These are phyloP conservation scores for Eptatretus burgeri DNA, from an alignment of 2,113 vertebrate species.

Conservation along the genomic window DNA sequence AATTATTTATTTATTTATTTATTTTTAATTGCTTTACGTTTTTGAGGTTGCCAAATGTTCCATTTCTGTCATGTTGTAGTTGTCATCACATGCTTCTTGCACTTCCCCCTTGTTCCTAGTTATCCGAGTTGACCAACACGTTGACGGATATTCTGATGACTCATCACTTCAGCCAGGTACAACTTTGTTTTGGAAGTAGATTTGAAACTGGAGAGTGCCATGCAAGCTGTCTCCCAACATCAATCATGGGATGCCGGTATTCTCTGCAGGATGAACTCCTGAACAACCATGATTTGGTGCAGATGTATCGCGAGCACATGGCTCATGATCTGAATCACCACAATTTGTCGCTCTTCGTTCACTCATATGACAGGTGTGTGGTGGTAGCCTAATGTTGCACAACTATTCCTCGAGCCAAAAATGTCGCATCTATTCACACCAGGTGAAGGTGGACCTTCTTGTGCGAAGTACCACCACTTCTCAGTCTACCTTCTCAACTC, in stretches of 20 bases:
- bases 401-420: no score
- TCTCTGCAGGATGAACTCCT: constrained; percentile 53
- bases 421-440: no score
- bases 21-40: no score
- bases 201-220: neutral
- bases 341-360: constrained; percentile 97
- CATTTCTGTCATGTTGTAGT: no score
- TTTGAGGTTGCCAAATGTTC: no score
- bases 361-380: constrained; percentile 74
- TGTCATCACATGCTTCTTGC: neutral
- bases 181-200: constrained; percentile 5
- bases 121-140: constrained; percentile 60
- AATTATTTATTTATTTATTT: no score
- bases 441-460: no score
- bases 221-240: no score
- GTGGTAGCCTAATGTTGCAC: no score
- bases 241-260: neutral
- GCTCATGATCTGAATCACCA: constrained; percentile 57
- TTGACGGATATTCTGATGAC: constrained; percentile 50
- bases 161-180: constrained; percentile 90
- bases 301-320: constrained; percentile 82
- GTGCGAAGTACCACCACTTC: no score
- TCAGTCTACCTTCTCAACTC: no score
- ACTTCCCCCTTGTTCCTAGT: constrained; percentile 13
- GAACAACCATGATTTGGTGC: constrained; percentile 71